phyloP scores from a whole-genome alignment of 1,140 invertebrate genomes.

The Akabosia matsudoensis region DNA sequence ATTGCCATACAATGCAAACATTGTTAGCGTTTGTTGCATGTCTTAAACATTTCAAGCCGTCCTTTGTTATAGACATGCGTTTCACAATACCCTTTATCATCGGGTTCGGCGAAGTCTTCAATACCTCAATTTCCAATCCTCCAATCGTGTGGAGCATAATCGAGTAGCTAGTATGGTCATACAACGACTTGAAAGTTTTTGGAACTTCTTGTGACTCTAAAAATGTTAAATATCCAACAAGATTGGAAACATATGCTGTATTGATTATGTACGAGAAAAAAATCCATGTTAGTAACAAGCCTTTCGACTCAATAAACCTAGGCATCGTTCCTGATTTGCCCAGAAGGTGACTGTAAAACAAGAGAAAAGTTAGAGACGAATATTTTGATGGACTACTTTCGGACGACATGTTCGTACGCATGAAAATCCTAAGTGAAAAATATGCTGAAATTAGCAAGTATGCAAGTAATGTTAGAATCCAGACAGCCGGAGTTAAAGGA shows the following conservation, averaged over 20 bases:
- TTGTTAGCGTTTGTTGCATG: not conserved
- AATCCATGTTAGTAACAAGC: not conserved
- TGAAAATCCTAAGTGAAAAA: not conserved
- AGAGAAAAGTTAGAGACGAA: not conserved
- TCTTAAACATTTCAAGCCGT: not conserved
- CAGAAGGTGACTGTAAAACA: not conserved
- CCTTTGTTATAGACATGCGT: not conserved
- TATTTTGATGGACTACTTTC: not conserved
- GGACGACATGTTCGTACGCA: not conserved
- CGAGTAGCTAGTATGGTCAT: not conserved
- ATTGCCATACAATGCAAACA: not conserved
- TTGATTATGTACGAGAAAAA: not conserved
- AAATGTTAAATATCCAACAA: slow-evolving; percentile 7
- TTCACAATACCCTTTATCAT: not conserved
- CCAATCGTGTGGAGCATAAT: not conserved
- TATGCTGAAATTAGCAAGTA: not conserved
- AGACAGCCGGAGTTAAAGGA: not conserved
- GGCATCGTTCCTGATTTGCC: not conserved
- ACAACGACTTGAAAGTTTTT: not conserved
- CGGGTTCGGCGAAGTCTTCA: not conserved
- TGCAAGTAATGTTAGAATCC: not conserved
- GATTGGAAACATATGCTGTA: not conserved
- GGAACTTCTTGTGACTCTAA: not conserved
- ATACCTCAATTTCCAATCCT: not conserved
- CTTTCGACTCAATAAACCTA: not conserved